Evolutionary conservation across 2,888 invertebrate genomes (phyloP).

Genomic region (Erebia ligea): DNA sequence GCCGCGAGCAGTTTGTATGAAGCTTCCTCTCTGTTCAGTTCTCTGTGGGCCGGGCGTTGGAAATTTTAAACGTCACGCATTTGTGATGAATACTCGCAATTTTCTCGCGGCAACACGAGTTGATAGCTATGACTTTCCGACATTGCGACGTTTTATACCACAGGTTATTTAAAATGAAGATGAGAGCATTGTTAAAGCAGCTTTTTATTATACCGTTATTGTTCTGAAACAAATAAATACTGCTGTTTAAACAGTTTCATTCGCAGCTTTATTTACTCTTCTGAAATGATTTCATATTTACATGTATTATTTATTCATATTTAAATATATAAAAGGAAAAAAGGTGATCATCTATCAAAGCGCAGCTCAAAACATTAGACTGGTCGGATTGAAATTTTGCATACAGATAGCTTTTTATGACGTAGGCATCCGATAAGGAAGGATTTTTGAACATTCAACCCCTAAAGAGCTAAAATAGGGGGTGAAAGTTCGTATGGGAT

Average conservation of each 20-base stretch:
- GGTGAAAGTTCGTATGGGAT: too few relatives aligned
- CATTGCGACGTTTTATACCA: constrained; percentile 50
- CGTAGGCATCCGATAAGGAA: too few relatives aligned
- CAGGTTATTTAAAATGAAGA: constrained; percentile 41
- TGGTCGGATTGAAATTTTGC: too few relatives aligned
- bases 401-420: too few relatives aligned
- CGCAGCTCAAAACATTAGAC: too few relatives aligned
- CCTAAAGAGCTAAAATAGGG: too few relatives aligned
- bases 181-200: constrained; percentile 31
- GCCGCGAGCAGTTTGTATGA: too few relatives aligned
- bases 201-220: constrained; percentile 19
- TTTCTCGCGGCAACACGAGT: constrained; percentile 70
- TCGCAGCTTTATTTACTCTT: constrained; percentile 7
- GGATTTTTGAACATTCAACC: too few relatives aligned
- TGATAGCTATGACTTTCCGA: constrained; percentile 61
- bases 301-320: too few relatives aligned
- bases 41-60: constrained; percentile 53
- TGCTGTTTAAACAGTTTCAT: constrained; percentile 4
- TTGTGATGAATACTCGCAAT: constrained; percentile 80
- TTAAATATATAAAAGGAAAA: too few relatives aligned
- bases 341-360: too few relatives aligned
- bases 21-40: too few relatives aligned
- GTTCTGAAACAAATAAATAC: constrained; percentile 23
- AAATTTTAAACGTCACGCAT: constrained; percentile 81
- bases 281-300: constrained; percentile 3